A percentile compares a stretch with the other conserved stretches of the same genome.
Evolutionary conservation across 2,888 invertebrate species (phyloP).

Genomic region (Caenorhabditis japonica): DNA sequence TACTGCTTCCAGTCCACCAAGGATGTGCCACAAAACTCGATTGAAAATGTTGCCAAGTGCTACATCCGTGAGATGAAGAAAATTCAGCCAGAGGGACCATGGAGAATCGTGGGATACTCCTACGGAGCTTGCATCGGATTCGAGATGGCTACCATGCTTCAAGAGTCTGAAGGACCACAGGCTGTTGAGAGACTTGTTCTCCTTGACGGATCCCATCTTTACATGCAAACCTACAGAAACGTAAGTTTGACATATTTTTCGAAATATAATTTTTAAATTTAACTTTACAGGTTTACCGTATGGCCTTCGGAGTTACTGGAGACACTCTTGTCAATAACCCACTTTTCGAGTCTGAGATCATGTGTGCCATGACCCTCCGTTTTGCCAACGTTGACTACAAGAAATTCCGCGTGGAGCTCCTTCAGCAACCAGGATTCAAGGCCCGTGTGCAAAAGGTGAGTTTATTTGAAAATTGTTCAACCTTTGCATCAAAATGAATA

Average conservation of each 20-base stretch:
- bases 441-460: constrained; percentile 80
- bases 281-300: constrained; percentile 75
- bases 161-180: constrained; percentile 79
- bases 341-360: constrained; percentile 80
- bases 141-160: constrained; percentile 91
- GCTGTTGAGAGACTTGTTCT: constrained; percentile 82
- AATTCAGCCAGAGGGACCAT: constrained; percentile 87
- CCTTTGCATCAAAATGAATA: too few relatives aligned
- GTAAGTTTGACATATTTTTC: too few relatives aligned
- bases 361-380: constrained; percentile 88
- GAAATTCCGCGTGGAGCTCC: constrained; percentile 81
- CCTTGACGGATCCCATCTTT: constrained; percentile 85
- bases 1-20: constrained; percentile 77
- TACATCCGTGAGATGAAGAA: constrained; percentile 83
- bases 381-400: constrained; percentile 84
- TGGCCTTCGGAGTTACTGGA: constrained; percentile 77
- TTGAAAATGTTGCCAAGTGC: constrained; percentile 74
- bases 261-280: constrained; percentile 1
- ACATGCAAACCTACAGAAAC: constrained; percentile 79
- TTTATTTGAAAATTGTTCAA: neutral
- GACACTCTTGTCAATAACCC: constrained; percentile 77
- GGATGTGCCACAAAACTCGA: constrained; percentile 74
- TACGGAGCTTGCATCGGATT: constrained; percentile 94
- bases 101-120: constrained; percentile 92
- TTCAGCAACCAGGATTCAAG: constrained; percentile 82